Conservation (phyloP, 2,797 vertebrate genomes). For the Muraenolepis orangiensis region DNA sequence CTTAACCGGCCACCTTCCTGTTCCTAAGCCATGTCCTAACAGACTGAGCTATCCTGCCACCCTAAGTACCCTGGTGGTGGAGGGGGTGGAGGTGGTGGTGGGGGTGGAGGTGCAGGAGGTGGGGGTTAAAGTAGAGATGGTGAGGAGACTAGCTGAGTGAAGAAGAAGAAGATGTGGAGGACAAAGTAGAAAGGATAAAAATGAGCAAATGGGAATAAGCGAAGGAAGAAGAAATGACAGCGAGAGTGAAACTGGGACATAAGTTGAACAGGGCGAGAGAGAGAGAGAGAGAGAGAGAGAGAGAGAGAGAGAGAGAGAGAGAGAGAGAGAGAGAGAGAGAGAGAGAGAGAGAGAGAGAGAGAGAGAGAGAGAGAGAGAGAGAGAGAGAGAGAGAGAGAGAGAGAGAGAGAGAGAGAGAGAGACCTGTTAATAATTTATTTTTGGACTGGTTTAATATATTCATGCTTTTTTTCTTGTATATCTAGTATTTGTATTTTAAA, state of each 20-base stretch:
- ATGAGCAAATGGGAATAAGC: no score
- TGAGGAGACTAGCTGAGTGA: background rate
- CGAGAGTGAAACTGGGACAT: constrained; percentile 23
- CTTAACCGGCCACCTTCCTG: no score
- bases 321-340: constrained; percentile 23
- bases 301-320: constrained; percentile 16
- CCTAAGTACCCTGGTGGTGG: no score
- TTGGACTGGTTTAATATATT: no score
- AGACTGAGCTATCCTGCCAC: no score
- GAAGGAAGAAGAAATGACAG: no score
- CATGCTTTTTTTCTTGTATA: no score
- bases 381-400: no score
- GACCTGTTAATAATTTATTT: no score
- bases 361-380: background rate
- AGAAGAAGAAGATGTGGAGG: constrained; percentile 6
- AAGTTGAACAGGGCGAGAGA: constrained; percentile 18
- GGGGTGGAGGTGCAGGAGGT: background rate
- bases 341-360: no score
- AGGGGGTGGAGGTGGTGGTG: constrained; percentile 23
- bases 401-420: constrained; percentile 14
- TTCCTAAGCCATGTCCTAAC: no score
- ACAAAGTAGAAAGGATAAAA: background rate
- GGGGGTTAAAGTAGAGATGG: background rate
- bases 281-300: no score
- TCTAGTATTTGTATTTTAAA: constrained; percentile 9